These are phyloP conservation scores for Penaeus japonicus DNA, from an alignment of 1,140 invertebrate species.

Conservation along the genomic window DNA sequence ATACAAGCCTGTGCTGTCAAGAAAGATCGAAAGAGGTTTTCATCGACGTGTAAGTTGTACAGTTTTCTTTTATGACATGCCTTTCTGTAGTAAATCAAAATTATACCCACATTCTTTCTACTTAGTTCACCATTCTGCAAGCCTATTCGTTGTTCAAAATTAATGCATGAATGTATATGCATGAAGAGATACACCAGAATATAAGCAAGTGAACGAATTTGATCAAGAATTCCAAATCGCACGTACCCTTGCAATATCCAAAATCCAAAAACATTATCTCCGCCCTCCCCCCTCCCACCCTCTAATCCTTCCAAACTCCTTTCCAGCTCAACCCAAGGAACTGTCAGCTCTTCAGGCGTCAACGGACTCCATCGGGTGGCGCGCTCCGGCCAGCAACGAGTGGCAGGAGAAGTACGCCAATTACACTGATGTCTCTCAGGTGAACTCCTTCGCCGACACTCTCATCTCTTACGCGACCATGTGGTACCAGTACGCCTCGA, in stretches of 20 bases:
- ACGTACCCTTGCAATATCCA: too few relatives aligned
- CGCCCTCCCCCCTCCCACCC: too few relatives aligned
- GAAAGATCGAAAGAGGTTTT: conserved; percentile 25
- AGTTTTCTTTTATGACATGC: not conserved
- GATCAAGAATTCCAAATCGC: too few relatives aligned
- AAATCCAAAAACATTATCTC: too few relatives aligned
- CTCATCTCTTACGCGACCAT: conserved; percentile 57
- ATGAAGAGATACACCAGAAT: too few relatives aligned
- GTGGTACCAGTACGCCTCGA: conserved; percentile 54
- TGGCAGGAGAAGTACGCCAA: conserved; percentile 53
- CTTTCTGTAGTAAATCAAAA: too few relatives aligned
- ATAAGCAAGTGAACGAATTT: too few relatives aligned
- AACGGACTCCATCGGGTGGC: conserved; percentile 41
- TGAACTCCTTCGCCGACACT: conserved; percentile 56
- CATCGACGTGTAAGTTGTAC: not conserved
- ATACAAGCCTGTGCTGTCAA: conserved; percentile 56
- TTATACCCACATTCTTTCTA: too few relatives aligned
- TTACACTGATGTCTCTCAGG: conserved; percentile 36
- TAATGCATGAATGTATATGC: too few relatives aligned
- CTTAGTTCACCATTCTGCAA: too few relatives aligned
- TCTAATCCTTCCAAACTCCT: not conserved
- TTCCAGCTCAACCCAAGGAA: not conserved
- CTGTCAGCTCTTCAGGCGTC: not conserved
- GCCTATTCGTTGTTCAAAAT: too few relatives aligned
- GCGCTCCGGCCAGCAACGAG: conserved; percentile 26